Evolutionary conservation across 2,113 vertebrate species (phyloP).

Genomic region (Carettochelys insculpta): DNA sequence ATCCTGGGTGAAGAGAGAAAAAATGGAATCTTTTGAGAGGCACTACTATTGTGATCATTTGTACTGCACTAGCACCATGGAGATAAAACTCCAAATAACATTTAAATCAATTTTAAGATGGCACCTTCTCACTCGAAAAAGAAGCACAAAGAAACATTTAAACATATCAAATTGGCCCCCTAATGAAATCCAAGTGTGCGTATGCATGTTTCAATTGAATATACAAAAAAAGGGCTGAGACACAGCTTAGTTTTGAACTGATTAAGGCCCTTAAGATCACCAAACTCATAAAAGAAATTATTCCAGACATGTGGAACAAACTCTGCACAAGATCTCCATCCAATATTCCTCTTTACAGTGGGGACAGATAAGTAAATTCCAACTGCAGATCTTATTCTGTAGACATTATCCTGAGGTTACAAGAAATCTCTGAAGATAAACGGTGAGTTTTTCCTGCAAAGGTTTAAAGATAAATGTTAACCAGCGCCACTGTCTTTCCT

Average conservation of each 20-base stretch:
- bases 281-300: background rate
- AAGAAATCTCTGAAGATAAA: background rate
- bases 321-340: background rate
- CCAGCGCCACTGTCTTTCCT: background rate
- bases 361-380: slow-evolving; percentile 25
- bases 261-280: background rate
- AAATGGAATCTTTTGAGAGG: background rate
- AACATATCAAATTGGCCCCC: background rate
- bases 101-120: background rate
- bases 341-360: background rate
- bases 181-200: background rate
- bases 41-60: background rate
- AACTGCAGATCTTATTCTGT: background rate
- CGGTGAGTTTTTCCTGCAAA: background rate
- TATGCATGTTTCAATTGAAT: background rate
- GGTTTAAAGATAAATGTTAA: background rate
- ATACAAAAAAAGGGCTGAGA: background rate
- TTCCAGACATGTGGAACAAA: background rate
- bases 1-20: background rate
- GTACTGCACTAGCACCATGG: background rate
- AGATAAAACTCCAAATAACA: background rate
- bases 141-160: background rate
- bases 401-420: background rate
- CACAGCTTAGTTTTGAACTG: background rate
- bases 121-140: background rate